These are phyloP conservation scores for Caenorhabditis zanzibari DNA, from an alignment of 2,888 invertebrate species.

Conservation along the genomic window DNA sequence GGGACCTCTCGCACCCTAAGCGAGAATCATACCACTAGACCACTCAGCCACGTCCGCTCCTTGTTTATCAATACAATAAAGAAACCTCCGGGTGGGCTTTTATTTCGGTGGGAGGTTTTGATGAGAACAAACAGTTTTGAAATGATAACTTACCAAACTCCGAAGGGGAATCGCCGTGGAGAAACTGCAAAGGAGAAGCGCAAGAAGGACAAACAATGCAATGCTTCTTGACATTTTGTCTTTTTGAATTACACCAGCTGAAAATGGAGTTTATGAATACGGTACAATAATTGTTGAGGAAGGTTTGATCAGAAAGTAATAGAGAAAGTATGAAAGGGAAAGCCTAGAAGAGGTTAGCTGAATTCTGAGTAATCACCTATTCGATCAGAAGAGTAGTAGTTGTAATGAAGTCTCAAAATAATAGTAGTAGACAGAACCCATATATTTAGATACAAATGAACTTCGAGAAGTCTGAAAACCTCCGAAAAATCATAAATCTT, in stretches of 20 bases:
- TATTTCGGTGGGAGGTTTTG: background rate
- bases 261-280: background rate
- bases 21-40: constrained; percentile 84
- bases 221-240: constrained; percentile 41
- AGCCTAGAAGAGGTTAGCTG: no score
- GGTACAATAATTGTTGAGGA: background rate
- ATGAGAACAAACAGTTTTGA: constrained; percentile 8
- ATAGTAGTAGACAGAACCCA: no score
- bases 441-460: no score
- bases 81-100: background rate
- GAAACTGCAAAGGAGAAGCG: constrained; percentile 37
- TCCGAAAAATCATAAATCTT: constrained; percentile 2
- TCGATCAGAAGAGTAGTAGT: no score
- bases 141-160: constrained; percentile 47
- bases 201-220: constrained; percentile 33
- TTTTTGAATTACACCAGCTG: background rate
- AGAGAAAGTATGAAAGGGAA: background rate
- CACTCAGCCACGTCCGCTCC: constrained; percentile 74
- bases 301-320: no score
- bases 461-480: background rate
- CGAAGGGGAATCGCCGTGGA: constrained; percentile 49
- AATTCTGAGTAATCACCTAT: no score
- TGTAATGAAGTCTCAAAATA: no score
- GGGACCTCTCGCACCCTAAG: constrained; percentile 84
- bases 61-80: background rate